phyloP scores from a whole-genome alignment of 2,797 vertebrate genomes.

The Choloepus didactylus region DNA sequence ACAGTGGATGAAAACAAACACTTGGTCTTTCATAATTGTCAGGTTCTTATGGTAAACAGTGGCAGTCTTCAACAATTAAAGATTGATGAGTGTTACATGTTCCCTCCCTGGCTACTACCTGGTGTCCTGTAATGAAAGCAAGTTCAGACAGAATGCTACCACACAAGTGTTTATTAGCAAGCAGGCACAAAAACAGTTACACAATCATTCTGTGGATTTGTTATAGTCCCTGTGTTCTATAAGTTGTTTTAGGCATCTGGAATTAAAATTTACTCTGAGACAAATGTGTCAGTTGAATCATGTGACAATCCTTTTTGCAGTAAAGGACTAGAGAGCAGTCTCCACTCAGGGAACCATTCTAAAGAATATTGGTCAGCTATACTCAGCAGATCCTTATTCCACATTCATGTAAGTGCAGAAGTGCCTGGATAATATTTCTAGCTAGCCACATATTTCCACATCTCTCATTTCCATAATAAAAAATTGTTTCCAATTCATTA shows the following conservation, averaged over 20 bases:
- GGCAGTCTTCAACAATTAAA: not conserved
- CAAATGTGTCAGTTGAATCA: not conserved
- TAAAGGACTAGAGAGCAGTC: not conserved
- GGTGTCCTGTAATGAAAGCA: not conserved
- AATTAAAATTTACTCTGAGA: not conserved
- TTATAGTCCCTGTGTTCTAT: not conserved
- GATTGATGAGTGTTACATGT: not conserved
- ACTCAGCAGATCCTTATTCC: not conserved
- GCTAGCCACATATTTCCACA: not conserved
- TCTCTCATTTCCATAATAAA: slow-evolving; percentile 40
- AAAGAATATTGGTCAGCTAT: not conserved
- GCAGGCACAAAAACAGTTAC: not conserved
- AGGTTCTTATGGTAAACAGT: slow-evolving; percentile 6
- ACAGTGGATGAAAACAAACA: not conserved
- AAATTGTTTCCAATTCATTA: slow-evolving; percentile 46
- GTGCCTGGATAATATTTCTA: not conserved
- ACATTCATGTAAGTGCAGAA: not conserved
- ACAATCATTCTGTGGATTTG: not conserved
- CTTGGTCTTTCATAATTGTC: not conserved
- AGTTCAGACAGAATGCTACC: slow-evolving; percentile 30
- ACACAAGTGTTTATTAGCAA: not conserved
- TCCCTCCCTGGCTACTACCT: not conserved
- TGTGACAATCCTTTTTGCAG: not conserved
- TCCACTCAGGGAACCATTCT: not conserved
- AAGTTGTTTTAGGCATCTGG: not conserved